These are phyloP conservation scores for Amiota minor DNA, from an alignment of 2,888 invertebrate genomes.

Conservation along the genomic window DNA sequence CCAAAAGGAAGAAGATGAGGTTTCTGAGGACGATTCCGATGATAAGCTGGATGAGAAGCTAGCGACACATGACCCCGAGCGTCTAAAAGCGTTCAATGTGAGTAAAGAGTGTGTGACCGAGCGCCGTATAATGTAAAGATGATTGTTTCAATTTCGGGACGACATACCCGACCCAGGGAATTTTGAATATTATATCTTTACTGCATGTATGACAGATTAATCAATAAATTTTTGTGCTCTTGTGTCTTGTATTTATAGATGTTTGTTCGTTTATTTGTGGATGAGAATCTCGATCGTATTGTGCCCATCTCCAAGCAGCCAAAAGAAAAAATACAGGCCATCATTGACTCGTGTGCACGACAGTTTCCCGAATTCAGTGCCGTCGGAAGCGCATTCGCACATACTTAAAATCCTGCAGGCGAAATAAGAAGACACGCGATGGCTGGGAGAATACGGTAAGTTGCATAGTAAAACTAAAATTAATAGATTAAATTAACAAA, in stretches of 20 bases:
- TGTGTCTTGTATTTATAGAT: slow-evolving; percentile 78
- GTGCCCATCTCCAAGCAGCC: slow-evolving; percentile 98
- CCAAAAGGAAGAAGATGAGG: slow-evolving; percentile 89
- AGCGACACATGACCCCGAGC: slow-evolving; percentile 87
- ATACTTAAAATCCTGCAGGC: slow-evolving; percentile 94
- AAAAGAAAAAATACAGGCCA: slow-evolving; percentile 97
- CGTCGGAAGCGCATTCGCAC: slow-evolving; percentile 95
- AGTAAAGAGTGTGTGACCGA: slow-evolving; percentile 71
- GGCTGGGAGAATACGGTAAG: slow-evolving; percentile 92
- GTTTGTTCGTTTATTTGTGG: slow-evolving; percentile 97
- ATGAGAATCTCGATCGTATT: slow-evolving; percentile 96
- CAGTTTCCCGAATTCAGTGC: slow-evolving; percentile 97
- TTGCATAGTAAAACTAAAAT: slow-evolving; percentile 41
- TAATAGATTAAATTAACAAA: too few relatives aligned
- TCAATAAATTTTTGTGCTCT: background rate
- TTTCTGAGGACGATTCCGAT: slow-evolving; percentile 89
- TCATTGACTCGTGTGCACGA: slow-evolving; percentile 95
- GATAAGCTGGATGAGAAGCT: slow-evolving; percentile 89
- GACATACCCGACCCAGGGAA: background rate
- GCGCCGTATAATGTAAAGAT: slow-evolving; percentile 56
- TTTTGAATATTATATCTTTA: background rate
- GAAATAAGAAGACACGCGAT: slow-evolving; percentile 94
- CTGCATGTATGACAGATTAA: too few relatives aligned
- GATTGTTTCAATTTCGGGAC: slow-evolving; percentile 51
- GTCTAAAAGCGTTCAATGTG: slow-evolving; percentile 96